A percentile compares a stretch with the other conserved stretches of the same genome.
phyloP scores from a whole-genome alignment of 1,140 invertebrate species.

The Callitettix versicolor region DNA sequence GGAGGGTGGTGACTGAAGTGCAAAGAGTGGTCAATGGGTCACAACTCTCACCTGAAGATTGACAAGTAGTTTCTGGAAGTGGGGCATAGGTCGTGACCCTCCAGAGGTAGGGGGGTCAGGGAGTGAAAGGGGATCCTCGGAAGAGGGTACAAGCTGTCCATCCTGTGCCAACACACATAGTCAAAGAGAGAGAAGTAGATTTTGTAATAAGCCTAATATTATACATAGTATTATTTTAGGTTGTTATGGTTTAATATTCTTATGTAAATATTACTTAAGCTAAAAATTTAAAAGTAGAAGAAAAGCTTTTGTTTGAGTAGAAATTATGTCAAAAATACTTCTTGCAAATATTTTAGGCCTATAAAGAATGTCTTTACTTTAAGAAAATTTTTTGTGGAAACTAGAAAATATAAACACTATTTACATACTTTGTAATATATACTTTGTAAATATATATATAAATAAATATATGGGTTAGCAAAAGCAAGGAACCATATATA shows the following conservation, averaged over 20 bases:
- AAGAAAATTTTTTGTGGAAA: no score
- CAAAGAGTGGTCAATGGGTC: background rate
- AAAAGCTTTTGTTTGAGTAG: background rate
- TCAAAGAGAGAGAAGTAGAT: no score
- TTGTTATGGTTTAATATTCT: no score
- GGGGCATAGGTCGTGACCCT: conserved; percentile 49
- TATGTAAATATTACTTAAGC: conserved; percentile 25
- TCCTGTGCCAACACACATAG: conserved; percentile 25
- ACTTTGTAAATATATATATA: no score
- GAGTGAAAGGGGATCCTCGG: conserved; percentile 10
- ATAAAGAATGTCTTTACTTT: no score
- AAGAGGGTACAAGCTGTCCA: conserved; percentile 1
- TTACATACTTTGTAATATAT: no score
- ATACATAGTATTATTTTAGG: no score
- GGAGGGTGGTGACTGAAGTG: background rate
- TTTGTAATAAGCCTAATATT: no score
- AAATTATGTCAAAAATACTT: background rate
- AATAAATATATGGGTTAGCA: no score
- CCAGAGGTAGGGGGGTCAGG: conserved; percentile 38
- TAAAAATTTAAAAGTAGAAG: background rate
- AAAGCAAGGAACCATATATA: no score
- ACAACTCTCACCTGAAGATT: conserved; percentile 55
- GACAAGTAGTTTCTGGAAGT: conserved; percentile 54
- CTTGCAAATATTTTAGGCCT: no score
- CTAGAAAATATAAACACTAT: no score